Conservation (phyloP, 2,888 invertebrate genomes). For the Ferrisia virgata region DNA sequence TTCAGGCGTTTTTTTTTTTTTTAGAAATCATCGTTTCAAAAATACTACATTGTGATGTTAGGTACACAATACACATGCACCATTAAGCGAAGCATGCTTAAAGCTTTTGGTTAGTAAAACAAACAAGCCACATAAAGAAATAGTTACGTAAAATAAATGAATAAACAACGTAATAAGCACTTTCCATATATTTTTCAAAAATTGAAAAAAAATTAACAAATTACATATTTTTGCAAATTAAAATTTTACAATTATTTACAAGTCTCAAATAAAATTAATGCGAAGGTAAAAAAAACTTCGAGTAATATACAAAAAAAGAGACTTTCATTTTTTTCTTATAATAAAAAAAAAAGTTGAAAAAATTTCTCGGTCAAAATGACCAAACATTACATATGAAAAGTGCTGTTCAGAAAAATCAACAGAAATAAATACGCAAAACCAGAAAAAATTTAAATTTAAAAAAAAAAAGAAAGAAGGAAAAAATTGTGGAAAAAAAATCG, state of each 20-base stretch:
- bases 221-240: neutral
- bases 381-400: conserved; percentile 36
- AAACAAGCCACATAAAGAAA: conserved; percentile 3
- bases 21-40: neutral
- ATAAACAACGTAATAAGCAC: conserved; percentile 38
- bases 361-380: neutral
- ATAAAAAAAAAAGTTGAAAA: neutral
- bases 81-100: neutral
- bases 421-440: conserved; percentile 12
- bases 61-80: conserved; percentile 24
- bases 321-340: neutral
- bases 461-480: neutral
- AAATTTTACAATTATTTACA: conserved; percentile 40
- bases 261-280: neutral
- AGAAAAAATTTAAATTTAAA: neutral
- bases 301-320: neutral
- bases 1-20: neutral
- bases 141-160: conserved; percentile 30
- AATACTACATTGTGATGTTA: neutral
- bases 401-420: conserved; percentile 31
- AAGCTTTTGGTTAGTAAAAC: conserved; percentile 11
- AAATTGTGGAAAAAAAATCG: neutral
- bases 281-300: neutral
- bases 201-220: conserved; percentile 22
- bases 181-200: conserved; percentile 42